A percentile compares a stretch with the other conserved stretches of the same genome.
Conservation (phyloP, 1,140 invertebrate species). For the Dendroctonus valens region DNA sequence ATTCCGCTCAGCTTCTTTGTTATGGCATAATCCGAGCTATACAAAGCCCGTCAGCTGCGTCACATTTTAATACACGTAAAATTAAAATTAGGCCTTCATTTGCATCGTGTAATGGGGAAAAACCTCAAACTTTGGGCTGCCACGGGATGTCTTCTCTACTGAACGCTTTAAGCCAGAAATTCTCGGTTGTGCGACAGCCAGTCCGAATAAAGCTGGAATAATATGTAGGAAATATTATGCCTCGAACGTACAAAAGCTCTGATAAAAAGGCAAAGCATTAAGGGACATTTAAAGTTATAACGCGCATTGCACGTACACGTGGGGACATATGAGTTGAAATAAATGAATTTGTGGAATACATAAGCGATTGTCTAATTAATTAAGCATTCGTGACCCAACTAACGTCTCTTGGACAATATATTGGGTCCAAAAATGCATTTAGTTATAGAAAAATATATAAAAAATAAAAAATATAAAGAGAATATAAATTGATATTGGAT, state of each 20-base stretch:
- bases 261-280: not conserved
- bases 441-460: no score
- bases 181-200: constrained; percentile 30
- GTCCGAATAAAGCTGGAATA: constrained; percentile 23
- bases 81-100: constrained; percentile 62
- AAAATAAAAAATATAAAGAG: no score
- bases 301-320: no score
- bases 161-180: constrained; percentile 33
- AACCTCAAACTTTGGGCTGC: constrained; percentile 39
- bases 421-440: no score
- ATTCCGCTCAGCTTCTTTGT: constrained; percentile 46
- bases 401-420: no score
- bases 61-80: constrained; percentile 60
- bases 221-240: constrained; percentile 19
- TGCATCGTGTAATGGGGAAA: constrained; percentile 61
- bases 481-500: no score
- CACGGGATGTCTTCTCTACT: constrained; percentile 27
- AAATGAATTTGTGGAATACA: no score
- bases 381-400: no score
- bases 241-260: not conserved
- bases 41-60: constrained; percentile 53
- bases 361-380: no score
- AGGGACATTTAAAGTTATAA: no score
- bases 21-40: constrained; percentile 43
- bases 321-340: no score